Conservation (phyloP, 2,888 invertebrate species). For the Pyrrhosoma nymphula region DNA sequence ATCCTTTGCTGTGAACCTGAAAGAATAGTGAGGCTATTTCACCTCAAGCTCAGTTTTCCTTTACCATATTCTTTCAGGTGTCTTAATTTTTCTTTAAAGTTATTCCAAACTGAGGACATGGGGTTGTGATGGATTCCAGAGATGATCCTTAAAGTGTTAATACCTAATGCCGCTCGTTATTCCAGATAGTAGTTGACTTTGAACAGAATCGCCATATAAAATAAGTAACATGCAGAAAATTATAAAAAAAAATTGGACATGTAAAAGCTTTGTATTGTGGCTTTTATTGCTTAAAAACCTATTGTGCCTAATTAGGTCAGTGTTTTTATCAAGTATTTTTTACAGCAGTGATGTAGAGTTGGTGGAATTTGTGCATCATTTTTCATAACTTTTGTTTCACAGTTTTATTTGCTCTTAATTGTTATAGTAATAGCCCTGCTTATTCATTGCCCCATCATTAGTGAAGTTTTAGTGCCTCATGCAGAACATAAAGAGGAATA, state of each 20-base stretch:
- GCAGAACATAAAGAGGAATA: background rate
- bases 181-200: background rate
- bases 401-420: background rate
- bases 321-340: constrained; percentile 18
- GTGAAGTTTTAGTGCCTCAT: background rate
- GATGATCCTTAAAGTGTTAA: background rate
- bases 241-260: background rate
- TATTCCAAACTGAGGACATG: background rate
- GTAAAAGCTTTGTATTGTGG: background rate
- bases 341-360: background rate
- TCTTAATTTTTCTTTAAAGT: background rate
- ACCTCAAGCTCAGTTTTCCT: background rate
- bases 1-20: background rate
- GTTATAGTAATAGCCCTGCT: background rate
- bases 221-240: background rate
- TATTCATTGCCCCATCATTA: background rate
- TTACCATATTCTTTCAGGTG: background rate
- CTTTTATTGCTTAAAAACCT: constrained; percentile 36
- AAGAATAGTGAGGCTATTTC: background rate
- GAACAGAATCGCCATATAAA: background rate
- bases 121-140: background rate
- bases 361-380: background rate
- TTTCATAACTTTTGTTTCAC: background rate
- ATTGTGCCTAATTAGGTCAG: constrained; percentile 35
- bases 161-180: background rate